Conservation (phyloP, 2,113 vertebrate genomes). For the Ginglymostoma cirratum region DNA sequence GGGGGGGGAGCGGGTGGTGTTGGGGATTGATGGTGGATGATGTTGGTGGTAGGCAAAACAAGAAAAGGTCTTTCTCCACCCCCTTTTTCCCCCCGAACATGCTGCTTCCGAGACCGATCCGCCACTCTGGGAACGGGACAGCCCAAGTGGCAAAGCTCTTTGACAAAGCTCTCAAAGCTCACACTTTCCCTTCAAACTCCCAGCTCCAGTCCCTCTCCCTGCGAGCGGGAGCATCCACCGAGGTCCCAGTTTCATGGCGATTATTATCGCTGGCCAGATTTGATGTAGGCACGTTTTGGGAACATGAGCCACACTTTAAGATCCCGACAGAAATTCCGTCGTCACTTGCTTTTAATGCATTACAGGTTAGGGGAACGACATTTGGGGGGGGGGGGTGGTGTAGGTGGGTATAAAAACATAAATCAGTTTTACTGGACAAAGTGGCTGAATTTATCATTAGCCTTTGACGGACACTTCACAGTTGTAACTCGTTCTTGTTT, state of each 20-base stretch:
- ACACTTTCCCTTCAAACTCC: neutral
- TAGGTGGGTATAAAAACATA: neutral
- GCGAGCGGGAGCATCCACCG: neutral
- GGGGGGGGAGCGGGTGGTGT: neutral
- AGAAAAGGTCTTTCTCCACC: constrained; percentile 48
- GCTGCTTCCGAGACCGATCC: neutral
- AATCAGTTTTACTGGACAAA: neutral
- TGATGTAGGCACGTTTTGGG: neutral
- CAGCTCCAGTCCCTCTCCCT: neutral
- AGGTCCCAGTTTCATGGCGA: neutral
- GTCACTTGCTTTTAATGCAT: neutral
- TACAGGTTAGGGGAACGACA: too few relatives aligned
- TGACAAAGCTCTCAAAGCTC: too few relatives aligned
- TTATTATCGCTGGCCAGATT: neutral
- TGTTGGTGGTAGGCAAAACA: neutral
- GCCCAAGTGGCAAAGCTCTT: neutral
- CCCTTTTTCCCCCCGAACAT: neutral
- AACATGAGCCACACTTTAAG: neutral
- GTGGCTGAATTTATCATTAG: neutral
- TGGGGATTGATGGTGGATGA: too few relatives aligned
- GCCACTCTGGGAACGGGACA: neutral
- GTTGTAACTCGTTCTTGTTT: neutral
- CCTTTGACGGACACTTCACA: neutral
- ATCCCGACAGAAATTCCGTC: neutral
- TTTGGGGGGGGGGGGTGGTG: too few relatives aligned